Percentiles rank a stretch among this genome's conserved stretches.
Evolutionary conservation across 2,113 vertebrate species (phyloP).

Genomic region (Caranx melampygus): DNA sequence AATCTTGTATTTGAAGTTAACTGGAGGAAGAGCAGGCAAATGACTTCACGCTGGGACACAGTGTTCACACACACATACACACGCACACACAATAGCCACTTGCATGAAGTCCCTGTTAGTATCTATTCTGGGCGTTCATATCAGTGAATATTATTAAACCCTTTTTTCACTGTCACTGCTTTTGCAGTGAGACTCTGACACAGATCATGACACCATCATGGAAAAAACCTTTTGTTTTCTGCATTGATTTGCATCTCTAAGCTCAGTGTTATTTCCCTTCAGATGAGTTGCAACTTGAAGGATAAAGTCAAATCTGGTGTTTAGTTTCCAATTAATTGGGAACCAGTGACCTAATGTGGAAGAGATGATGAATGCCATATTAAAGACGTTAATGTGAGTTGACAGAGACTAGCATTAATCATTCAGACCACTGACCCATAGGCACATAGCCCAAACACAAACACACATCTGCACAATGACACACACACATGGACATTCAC

Average conservation of each 20-base stretch:
- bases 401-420: constrained; percentile 73
- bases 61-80: too few species aligned
- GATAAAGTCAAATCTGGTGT: constrained; percentile 40
- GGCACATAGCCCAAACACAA: constrained; percentile 47
- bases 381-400: constrained; percentile 63
- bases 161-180: not conserved
- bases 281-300: constrained; percentile 30
- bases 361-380: constrained; percentile 55
- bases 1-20: not conserved
- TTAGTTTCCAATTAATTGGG: constrained; percentile 63
- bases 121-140: not conserved
- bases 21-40: not conserved
- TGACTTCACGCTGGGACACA: not conserved
- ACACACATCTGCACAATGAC: constrained; percentile 19
- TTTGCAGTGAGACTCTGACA: not conserved
- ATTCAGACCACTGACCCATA: constrained; percentile 55
- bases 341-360: constrained; percentile 60
- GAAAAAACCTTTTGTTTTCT: not conserved
- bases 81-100: not conserved
- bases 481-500: constrained; percentile 10
- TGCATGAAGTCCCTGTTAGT: not conserved
- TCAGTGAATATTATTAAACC: constrained; percentile 1
- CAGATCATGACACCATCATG: not conserved
- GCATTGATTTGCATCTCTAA: constrained; percentile 52
- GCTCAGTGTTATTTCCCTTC: constrained; percentile 1